These are phyloP conservation scores for Helicoverpa zea DNA, from an alignment of 1,140 invertebrate genomes.

Conservation along the genomic window DNA sequence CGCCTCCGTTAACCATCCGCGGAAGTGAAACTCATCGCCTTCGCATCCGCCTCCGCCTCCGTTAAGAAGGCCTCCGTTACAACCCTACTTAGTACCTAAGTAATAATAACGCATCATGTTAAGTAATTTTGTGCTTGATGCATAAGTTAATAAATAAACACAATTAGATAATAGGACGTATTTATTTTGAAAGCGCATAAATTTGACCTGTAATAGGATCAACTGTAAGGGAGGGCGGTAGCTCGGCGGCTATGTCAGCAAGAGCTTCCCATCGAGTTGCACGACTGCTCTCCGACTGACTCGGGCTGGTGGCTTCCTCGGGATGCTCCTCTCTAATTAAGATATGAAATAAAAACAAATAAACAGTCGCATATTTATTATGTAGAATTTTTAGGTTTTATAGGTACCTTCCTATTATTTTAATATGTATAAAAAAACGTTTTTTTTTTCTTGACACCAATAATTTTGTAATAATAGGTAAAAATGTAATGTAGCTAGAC, in stretches of 20 bases:
- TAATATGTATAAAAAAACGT: too few relatives aligned
- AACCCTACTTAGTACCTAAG: neutral
- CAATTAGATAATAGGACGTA: neutral
- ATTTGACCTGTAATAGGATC: slow-evolving; percentile 85
- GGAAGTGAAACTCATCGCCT: too few relatives aligned
- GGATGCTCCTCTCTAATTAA: slow-evolving; percentile 54
- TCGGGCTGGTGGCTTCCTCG: slow-evolving; percentile 71
- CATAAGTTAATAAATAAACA: neutral
- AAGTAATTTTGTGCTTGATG: too few relatives aligned
- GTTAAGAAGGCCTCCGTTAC: too few relatives aligned
- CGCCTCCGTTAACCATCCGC: too few relatives aligned
- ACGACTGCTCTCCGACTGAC: slow-evolving; percentile 76
- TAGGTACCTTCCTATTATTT: too few relatives aligned
- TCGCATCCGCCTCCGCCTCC: too few relatives aligned
- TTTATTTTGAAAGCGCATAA: slow-evolving; percentile 79
- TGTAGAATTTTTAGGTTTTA: neutral
- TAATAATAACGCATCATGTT: neutral
- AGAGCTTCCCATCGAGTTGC: slow-evolving; percentile 86
- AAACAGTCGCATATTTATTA: neutral
- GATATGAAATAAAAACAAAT: neutral
- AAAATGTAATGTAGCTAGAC: too few relatives aligned
- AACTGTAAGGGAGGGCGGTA: slow-evolving; percentile 81
- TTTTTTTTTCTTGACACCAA: too few relatives aligned
- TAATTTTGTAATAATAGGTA: too few relatives aligned
- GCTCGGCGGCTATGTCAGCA: slow-evolving; percentile 84